A percentile compares a stretch with the other conserved stretches of the same genome.
These are phyloP conservation scores for Nesometra sesokonis DNA, from an alignment of 35 echinoderm and acorn worm species.

Conservation along the genomic window DNA sequence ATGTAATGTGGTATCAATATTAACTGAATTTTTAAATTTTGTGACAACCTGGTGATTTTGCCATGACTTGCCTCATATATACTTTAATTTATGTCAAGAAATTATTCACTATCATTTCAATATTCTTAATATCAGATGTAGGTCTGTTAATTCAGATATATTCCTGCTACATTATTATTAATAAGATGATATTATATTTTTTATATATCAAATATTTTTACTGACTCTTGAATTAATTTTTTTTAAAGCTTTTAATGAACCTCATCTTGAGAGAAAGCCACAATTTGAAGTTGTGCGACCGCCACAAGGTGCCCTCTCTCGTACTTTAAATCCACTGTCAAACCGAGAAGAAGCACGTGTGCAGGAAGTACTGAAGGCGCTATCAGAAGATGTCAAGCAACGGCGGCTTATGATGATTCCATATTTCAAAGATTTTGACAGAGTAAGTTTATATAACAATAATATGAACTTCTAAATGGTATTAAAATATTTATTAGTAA, in stretches of 20 bases:
- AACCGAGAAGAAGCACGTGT: constrained; percentile 36
- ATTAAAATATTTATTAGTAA: no score
- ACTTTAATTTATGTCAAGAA: no score
- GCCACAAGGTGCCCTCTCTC: constrained; percentile 60
- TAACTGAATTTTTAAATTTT: no score
- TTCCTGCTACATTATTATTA: no score
- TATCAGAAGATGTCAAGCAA: constrained; percentile 51
- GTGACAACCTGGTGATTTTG: no score
- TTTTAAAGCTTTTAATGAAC: constrained; percentile 81
- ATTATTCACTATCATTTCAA: no score
- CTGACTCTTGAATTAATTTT: neutral
- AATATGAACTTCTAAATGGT: no score
- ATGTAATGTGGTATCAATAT: no score
- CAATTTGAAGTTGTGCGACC: constrained; percentile 61
- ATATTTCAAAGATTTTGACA: constrained; percentile 92
- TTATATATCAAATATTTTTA: neutral
- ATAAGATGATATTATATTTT: no score
- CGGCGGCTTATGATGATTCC: constrained; percentile 73
- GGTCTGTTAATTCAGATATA: no score
- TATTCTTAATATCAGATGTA: no score
- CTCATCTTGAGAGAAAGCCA: constrained; percentile 89
- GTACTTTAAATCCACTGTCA: constrained; percentile 45
- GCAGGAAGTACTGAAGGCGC: constrained; percentile 17
- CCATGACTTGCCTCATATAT: no score
- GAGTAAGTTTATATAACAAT: constrained; percentile 23